Conservation (phyloP, 2,113 vertebrate genomes). For the Sus scrofa region T2T-Sscrofa CM000825.6:61589001-61589500, state of each 20-base stretch:
- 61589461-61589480: fast-evolving
- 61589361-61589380: background rate
- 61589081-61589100: fast-evolving
- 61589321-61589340: background rate
- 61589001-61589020: background rate
- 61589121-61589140: background rate
- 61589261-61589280: background rate
- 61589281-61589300: background rate
- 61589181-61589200: fast-evolving
- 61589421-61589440: background rate
- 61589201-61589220: fast-evolving
- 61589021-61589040: fast-evolving
- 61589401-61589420: background rate
- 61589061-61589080: fast-evolving
- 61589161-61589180: fast-evolving
- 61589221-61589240: fast-evolving
- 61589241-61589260: fast-evolving
- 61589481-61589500: fast-evolving
- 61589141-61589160: fast-evolving
- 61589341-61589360: fast-evolving
- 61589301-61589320: background rate
- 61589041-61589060: too few relatives aligned
- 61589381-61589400: background rate
- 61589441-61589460: background rate
- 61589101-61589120: background rate